Percentiles rank a stretch among this genome's conserved stretches.
phyloP scores from a whole-genome alignment of 2,797 vertebrate genomes.

The Coluber constrictor region DNA sequence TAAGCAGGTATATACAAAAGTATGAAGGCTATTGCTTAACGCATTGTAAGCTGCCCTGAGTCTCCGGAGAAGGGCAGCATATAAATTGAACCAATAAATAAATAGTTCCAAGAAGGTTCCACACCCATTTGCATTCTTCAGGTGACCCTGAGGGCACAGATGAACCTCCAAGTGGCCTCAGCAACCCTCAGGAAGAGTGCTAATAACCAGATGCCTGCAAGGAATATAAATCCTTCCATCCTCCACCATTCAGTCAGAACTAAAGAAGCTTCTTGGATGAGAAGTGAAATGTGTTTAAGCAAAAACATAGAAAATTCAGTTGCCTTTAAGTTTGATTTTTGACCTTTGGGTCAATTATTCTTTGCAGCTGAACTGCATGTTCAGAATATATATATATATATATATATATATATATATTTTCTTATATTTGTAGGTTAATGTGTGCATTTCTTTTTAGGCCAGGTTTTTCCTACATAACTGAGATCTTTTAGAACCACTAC shows the following conservation, averaged over 20 bases:
- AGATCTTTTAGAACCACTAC: too few relatives aligned
- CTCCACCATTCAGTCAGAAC: background rate
- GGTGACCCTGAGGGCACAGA: background rate
- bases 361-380: background rate
- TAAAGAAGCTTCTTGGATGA: background rate
- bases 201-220: background rate
- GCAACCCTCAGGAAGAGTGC: background rate
- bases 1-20: too few relatives aligned
- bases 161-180: background rate
- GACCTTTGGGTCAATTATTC: background rate
- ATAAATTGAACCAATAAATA: too few relatives aligned
- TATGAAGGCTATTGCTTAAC: too few relatives aligned
- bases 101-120: background rate
- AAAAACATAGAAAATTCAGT: background rate
- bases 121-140: background rate
- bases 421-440: too few relatives aligned
- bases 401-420: too few relatives aligned
- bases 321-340: background rate
- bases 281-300: background rate
- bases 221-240: background rate
- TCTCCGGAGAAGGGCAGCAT: too few relatives aligned
- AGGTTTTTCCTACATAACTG: too few relatives aligned
- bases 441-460: too few relatives aligned
- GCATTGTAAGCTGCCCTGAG: too few relatives aligned
- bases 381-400: background rate